A percentile compares a stretch with the other conserved stretches of the same genome.
Evolutionary conservation across 2,888 invertebrate genomes (phyloP).

Genomic region (Argynnis bischoffii): DNA sequence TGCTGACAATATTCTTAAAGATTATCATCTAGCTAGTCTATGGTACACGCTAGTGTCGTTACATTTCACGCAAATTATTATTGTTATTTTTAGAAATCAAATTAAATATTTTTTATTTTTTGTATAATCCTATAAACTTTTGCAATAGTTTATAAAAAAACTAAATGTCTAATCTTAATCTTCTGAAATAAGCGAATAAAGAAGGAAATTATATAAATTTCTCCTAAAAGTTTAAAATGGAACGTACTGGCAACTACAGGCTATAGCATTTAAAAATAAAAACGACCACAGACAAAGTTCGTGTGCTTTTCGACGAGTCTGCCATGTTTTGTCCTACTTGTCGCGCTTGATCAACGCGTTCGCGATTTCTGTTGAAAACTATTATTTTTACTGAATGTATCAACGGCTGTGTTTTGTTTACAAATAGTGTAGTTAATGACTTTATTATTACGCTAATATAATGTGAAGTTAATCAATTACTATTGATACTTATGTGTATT

Average conservation of each 20-base stretch:
- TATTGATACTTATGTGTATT: constrained; percentile 65
- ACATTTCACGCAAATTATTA: constrained; percentile 46
- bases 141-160: neutral
- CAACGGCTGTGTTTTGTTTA: constrained; percentile 78
- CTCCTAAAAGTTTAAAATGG: constrained; percentile 32
- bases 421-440: constrained; percentile 71
- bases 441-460: constrained; percentile 59
- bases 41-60: constrained; percentile 45
- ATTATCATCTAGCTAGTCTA: constrained; percentile 46
- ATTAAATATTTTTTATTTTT: neutral
- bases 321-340: constrained; percentile 83
- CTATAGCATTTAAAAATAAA: constrained; percentile 65
- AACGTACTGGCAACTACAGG: constrained; percentile 47
- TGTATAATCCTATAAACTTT: neutral
- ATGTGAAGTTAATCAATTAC: constrained; percentile 57
- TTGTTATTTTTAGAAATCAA: neutral
- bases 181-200: neutral
- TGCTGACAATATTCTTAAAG: constrained; percentile 29
- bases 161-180: neutral
- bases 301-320: constrained; percentile 74
- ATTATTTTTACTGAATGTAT: constrained; percentile 74
- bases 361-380: constrained; percentile 71
- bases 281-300: constrained; percentile 73
- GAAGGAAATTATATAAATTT: constrained; percentile 1
- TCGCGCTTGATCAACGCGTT: constrained; percentile 81